Evolutionary conservation across 2,113 vertebrate genomes (phyloP), one percentile per base, ranked within the genome.

Genomic region (Spermophilus dauricus): DNA sequence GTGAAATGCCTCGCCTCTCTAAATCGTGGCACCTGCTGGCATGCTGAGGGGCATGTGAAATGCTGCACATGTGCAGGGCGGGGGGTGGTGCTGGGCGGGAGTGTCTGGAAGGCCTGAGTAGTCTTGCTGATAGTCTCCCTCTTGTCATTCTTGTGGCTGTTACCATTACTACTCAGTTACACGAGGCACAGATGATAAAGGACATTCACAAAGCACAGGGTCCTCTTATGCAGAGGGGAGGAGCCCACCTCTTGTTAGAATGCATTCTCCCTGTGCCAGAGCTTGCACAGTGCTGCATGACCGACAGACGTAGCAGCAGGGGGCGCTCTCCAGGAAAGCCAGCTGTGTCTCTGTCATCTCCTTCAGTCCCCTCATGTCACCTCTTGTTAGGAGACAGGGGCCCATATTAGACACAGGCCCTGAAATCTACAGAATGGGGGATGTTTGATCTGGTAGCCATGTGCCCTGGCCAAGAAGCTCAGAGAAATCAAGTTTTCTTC

Each of bases 81-180:
- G 34, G 17, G 45, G 45, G 8, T 45, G 45, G 56, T 56, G 56
- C 56, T 72, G 70, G 17, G 58, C 22, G 8, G 20, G 58, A 24
- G 56, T 8, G 22, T 61, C 58, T 24, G 22, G 58, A 61, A 61
- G 58, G 7, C 22, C 8, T 9, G 22, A 24, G 61, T 26, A 26
- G 61, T 3, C 24, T 63, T 9, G 8, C 4, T 3, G 53, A 17
- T 17, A 0, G 2, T 4, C 0, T 16, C 4, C 1, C 0, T 13
- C 1, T 53, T 1, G 0, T 28, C 18, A 0, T 39, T 0, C 3
- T 2, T 0, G 0, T 10, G 1, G 0, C 37, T 17, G 0, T 81
- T 24, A 0, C 13, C 24, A 0, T 6, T 5, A 7, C 26, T 3
- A 0, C 26, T 0, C 20, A 61, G 78, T 53, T 9, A 22, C 7